Evolutionary conservation across 2,113 vertebrate genomes (phyloP), one percentile per base, ranked within the genome.

Genomic region (Morphnarchus princeps): DNA sequence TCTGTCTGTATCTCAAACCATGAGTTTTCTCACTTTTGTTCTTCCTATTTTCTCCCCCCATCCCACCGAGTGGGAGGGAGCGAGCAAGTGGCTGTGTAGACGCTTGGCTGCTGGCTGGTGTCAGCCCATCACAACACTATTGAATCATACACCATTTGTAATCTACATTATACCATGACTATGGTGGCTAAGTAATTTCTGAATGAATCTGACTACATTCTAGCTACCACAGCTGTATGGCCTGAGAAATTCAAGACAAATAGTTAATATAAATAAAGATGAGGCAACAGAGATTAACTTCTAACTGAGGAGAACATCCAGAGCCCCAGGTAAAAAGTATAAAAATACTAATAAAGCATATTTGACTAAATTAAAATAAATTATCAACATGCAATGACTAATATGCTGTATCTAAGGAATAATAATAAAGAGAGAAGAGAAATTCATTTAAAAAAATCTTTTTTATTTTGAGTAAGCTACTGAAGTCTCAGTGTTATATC

Each of bases 11-110:
- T 74, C 22, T 72, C 22, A 55, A 21, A 72, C 34, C 1, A 54
- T 31, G 28, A 24, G 6, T 62, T 82, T 71, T 78, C 16, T 78
- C 10, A n/a, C 11, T 38, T 88, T 31, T 22, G 0, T 83, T 59
- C 36, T 45, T 85, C 15, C 18, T 42, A 0, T 54, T 80, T 79
- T 67, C 36, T 62, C 9, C 32, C 5, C 4, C 7, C 3, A 47
- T 28, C 7, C 10, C 2, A 0, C 20, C 25, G 18, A 50, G 5
- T 4, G 2, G 11, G 13, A 71, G 3, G 6, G 7, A 89, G 7
- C 0, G 0, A 79, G 19, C 24, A 45, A 70, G 34, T 16, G 10
- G 26, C 5, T 74, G 6, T 18, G 40, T 38, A 47, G 74, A 61
- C 57, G 19, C 16, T 62, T 34, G 11, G 1, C 31, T 80, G 4